Base-by-base conservation (phyloP, 2,888 invertebrate species). In the Priocnemis perturbator region DNA sequence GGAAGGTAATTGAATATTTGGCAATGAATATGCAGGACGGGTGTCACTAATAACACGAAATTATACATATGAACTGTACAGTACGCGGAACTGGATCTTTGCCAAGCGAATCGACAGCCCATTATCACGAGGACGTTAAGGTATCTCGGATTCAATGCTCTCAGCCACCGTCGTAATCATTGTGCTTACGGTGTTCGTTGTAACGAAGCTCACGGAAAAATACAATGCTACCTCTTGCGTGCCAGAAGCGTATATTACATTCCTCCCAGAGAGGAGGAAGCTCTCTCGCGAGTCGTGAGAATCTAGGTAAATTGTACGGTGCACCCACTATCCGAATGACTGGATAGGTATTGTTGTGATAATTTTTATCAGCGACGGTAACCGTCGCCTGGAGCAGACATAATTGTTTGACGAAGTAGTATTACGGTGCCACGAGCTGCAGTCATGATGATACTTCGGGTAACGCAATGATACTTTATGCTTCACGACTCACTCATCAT, bases 131-230 rank as follows among this genome's bases (percentile, higher is more conserved):
- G 7, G 37, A 37, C 37, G 37, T 11, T 37, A 37, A 5, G 37
- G 37, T 9, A 11, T 37, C 37, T 9, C 37, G 14, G 4, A 11
- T 37, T 37, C 11, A 37, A 37, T 37, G 37, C 37, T 37, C 37
- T 37, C 37, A 11, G 11, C 37, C 11, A 37, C 37, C 37, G 11
- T 37, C 30, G 50, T 53, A 45, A 57, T 62, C 60, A 69, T 59
- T 50, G 55, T 45, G 60, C 66, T 79, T 77, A 78, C 78, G 76
- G 78, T 77, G 71, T 73, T 73, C 26, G 73, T 74, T 73, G 72
- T 74, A 66, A 57, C 72, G 64, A 65, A 67, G n/a, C 52, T 60
- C 47, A 30, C 56, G 47, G 30, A 9, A n/a, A 26, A 30, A 60
- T 7, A 7, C 17, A 44, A 37, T 37, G 37, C 37, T 37, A 23